Conservation (phyloP, 1,140 invertebrate genomes). For the Bombus sylvicola region DNA sequence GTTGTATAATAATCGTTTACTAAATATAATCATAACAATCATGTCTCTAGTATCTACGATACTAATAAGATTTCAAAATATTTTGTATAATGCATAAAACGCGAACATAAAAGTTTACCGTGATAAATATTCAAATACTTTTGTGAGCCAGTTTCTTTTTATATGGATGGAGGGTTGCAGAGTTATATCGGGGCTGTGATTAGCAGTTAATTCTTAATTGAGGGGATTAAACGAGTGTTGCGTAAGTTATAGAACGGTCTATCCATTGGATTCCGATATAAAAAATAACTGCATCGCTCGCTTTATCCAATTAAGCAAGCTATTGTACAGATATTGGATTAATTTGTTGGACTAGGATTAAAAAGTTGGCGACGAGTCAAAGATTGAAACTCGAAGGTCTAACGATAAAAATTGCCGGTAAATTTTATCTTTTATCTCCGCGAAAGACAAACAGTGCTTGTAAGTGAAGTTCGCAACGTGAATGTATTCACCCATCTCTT, state of each 20-base stretch:
- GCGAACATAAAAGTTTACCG: neutral
- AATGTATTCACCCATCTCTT: neutral
- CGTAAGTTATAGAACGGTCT: neutral
- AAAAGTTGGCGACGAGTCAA: neutral
- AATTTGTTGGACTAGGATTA: neutral
- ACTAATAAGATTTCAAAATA: too few relatives aligned
- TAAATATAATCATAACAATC: too few relatives aligned
- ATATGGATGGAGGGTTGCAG: neutral
- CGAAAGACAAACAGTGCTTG: neutral
- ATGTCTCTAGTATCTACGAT: too few relatives aligned
- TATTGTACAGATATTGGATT: neutral
- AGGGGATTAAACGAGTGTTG: constrained; percentile 17
- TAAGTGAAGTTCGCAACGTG: constrained; percentile 15
- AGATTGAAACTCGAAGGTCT: neutral
- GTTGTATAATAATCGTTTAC: too few relatives aligned
- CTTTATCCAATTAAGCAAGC: constrained; percentile 15
- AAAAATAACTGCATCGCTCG: neutral
- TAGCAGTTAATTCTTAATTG: constrained; percentile 26
- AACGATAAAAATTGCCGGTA: neutral
- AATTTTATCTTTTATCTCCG: neutral
- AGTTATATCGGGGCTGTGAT: neutral
- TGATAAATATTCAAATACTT: neutral
- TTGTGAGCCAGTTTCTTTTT: neutral
- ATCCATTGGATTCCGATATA: constrained; percentile 3
- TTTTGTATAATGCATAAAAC: too few relatives aligned